Conservation (phyloP, 2,113 vertebrate genomes). For the Furnarius figulus region DNA sequence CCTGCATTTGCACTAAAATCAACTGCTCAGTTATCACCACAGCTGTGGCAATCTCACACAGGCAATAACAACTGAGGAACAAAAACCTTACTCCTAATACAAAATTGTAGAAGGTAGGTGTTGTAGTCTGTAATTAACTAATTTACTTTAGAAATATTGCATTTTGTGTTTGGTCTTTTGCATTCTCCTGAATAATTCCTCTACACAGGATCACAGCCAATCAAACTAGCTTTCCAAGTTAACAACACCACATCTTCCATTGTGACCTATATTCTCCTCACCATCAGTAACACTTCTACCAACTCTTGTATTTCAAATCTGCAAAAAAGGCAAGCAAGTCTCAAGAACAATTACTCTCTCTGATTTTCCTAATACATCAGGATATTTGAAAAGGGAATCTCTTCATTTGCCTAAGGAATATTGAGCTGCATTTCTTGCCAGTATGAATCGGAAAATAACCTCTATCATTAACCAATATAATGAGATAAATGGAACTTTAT, state of each 20-base stretch:
- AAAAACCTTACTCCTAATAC: background rate
- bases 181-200: background rate
- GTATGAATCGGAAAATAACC: slow-evolving; percentile 15
- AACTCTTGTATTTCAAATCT: background rate
- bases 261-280: background rate
- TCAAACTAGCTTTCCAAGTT: background rate
- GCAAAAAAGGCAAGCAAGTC: background rate
- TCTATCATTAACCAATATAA: slow-evolving; percentile 27
- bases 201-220: background rate
- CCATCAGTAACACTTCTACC: background rate
- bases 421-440: background rate
- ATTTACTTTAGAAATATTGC: background rate
- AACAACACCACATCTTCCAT: background rate
- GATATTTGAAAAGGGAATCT: background rate
- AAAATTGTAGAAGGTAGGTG: background rate
- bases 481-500: slow-evolving; percentile 52
- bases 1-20: background rate
- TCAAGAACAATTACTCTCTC: background rate
- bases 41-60: background rate
- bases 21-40: background rate
- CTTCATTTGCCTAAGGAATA: background rate
- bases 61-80: background rate
- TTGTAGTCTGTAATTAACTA: background rate
- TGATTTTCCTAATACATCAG: background rate
- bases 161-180: background rate